phyloP scores from a whole-genome alignment of 2,797 vertebrate genomes.

The Trematomus bernacchii region DNA sequence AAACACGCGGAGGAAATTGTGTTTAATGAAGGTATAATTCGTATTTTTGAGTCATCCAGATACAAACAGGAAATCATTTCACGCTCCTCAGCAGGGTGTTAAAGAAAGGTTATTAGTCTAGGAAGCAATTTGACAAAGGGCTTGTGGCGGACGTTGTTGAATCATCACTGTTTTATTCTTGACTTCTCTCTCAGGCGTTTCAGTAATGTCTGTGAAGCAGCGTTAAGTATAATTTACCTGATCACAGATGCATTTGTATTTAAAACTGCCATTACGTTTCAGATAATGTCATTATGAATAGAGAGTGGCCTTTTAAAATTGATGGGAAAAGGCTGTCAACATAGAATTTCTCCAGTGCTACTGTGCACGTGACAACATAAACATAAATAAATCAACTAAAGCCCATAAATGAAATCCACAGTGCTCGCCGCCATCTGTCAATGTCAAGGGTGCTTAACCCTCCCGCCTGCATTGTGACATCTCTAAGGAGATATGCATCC shows the following conservation, averaged over 20 bases:
- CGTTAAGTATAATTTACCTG: slow-evolving; percentile 1
- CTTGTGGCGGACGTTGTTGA: slow-evolving; percentile 8
- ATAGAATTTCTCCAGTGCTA: neutral
- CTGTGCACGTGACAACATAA: neutral
- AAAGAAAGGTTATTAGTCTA: slow-evolving; percentile 4
- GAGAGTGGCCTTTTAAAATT: slow-evolving; percentile 22
- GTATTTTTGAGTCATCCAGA: slow-evolving; percentile 27
- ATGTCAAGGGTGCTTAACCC: slow-evolving; percentile 4
- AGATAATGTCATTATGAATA: slow-evolving; percentile 3
- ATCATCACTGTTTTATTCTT: slow-evolving; percentile 22
- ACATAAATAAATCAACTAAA: slow-evolving; percentile 16
- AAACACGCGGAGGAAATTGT: neutral
- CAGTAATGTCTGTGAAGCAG: neutral
- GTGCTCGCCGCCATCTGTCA: slow-evolving; percentile 14
- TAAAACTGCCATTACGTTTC: neutral
- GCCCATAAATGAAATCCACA: slow-evolving; percentile 3
- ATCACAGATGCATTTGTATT: slow-evolving; percentile 10
- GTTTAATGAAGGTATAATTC: neutral
- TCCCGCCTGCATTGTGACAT: slow-evolving; percentile 4
- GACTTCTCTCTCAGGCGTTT: slow-evolving; percentile 11
- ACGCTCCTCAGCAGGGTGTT: slow-evolving; percentile 25
- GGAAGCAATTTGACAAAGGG: slow-evolving; percentile 38
- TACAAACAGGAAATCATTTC: slow-evolving; percentile 47
- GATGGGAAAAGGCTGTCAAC: slow-evolving; percentile 2
- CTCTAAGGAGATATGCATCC: slow-evolving; percentile 7